Base-by-base conservation (phyloP, 2,113 vertebrate species). In the Ellobius talpinus region DNA sequence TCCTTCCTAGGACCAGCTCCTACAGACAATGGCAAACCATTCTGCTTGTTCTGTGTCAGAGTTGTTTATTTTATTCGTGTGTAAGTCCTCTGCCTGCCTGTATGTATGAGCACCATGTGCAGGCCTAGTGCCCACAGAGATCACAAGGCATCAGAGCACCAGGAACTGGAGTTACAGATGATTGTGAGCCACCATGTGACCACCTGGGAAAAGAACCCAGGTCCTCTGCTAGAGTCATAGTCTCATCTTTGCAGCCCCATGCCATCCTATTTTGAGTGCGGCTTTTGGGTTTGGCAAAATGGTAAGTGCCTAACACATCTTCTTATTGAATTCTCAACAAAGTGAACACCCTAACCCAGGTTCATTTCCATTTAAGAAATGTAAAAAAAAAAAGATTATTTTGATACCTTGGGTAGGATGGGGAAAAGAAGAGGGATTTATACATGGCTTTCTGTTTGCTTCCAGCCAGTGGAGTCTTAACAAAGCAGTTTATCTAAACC, bases 11-110 rank as follows among this genome's bases (percentile, higher is more conserved):
- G 1, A 0, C 65, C 33, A 5, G 14, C 29, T 50, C 85, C 5
- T 29, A 1, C 13, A 52, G 21, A 17, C 0, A 1, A 3, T 4
- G 4, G 7, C 0, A 0, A 7, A 4, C 17, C 6, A 29, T 31
- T 29, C 70, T 66, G 4, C 1, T 17, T 7, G 39, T 61, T 45
- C 42, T 31, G 14, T 65, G 63, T 85, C n/a, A 29, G n/a, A 24
- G 8, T 1, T 61, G 52, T 13, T 24, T 29, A 21, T 82, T 63
- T 63, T 29, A 8, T 42, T 82, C 23, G n/a, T 29, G 79, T 4
- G 8, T 26, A 55, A 42, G 14, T 84, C 55, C 39, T 63, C 26
- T 42, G 24, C 24, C 14, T 9, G 82, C 24, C 45, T 11, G 26
- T 6, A 42, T 31, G 14, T 1, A 45, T 65, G 58, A 23, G 26